A percentile compares a stretch with the other conserved stretches of the same genome.
phyloP scores from a whole-genome alignment of 2,888 invertebrate species.

The Machimus atricapillus region DNA sequence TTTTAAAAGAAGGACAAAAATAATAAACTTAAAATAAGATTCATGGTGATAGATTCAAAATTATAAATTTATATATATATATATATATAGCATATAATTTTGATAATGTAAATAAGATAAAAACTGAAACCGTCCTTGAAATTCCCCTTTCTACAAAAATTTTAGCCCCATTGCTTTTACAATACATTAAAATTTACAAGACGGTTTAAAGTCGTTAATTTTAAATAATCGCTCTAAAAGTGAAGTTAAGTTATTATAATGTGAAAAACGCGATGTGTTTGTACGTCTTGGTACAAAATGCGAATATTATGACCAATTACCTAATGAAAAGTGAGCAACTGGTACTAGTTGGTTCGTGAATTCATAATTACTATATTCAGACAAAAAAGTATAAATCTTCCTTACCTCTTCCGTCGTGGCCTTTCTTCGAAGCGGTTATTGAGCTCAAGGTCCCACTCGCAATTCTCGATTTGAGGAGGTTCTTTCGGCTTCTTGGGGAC shows the following conservation, averaged over 20 bases:
- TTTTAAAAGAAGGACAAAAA: too few relatives aligned
- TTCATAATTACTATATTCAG: conserved; percentile 18
- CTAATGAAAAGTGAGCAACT: neutral
- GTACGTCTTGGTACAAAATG: neutral
- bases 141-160: neutral
- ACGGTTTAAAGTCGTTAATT: neutral
- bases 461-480: conserved; percentile 49
- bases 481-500: conserved; percentile 58
- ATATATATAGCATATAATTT: too few relatives aligned
- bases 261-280: neutral
- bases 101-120: too few relatives aligned
- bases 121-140: neutral
- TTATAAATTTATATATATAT: too few relatives aligned
- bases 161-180: neutral
- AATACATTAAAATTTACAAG: neutral
- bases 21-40: too few relatives aligned
- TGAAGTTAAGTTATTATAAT: neutral
- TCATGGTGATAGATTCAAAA: too few relatives aligned
- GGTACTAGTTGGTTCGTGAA: neutral
- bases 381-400: neutral
- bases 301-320: neutral
- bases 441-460: conserved; percentile 55
- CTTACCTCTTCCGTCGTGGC: conserved; percentile 64
- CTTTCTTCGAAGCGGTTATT: conserved; percentile 62
- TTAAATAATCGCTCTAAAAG: neutral